Base-by-base conservation (phyloP, 2,797 vertebrate genomes). In the Notolabrus celidotus region DNA sequence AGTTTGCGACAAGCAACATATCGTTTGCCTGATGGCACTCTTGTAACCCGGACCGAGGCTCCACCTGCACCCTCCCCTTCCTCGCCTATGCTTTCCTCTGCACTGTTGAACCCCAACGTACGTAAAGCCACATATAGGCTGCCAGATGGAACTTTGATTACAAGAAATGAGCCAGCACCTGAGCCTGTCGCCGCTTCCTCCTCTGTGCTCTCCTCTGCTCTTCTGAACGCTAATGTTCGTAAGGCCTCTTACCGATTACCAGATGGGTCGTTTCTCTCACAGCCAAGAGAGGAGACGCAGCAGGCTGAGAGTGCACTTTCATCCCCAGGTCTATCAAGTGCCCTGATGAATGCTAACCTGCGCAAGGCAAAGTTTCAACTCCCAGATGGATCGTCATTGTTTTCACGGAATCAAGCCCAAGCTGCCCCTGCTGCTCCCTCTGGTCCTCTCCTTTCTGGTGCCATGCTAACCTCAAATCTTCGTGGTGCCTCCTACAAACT, bases 1-100 rank as follows among this genome's bases (percentile, higher is more conserved):
- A 80, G 39, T 81, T 74, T 94, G 34, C 87, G 86, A 38, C 85
- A 92, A 67, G 92, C 92, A 56, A 90, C 88, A 57, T 94, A 94
- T 66, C 91, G 87, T 54, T 82, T 94, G 27, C 93, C 93, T 64
- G 89, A 93, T 86, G 92, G 93, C 41, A 89, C 89, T 41, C 70
- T 92, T 43, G 71, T 87, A 64, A 88, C 74, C n/a, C 89, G 88
- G 60, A 89, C 85, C 50, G 90, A 91, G 29, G 68, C 89, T 29
- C 60, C 71, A 70, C 69, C 86, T 74, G 42, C 74, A 75, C 51
- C 82, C 20, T 63, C 85, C 25, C n/a, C 86, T 61, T 77, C 89
- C n/a, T 80, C 86, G 59, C 53, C 89, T 41, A 82, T 92, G 84
- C 84, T 90, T 43, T 87, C 91, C 20, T 90, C 87, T 82, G 91